Conservation (phyloP, 2,888 invertebrate genomes). For the Tridacna gigas region DNA sequence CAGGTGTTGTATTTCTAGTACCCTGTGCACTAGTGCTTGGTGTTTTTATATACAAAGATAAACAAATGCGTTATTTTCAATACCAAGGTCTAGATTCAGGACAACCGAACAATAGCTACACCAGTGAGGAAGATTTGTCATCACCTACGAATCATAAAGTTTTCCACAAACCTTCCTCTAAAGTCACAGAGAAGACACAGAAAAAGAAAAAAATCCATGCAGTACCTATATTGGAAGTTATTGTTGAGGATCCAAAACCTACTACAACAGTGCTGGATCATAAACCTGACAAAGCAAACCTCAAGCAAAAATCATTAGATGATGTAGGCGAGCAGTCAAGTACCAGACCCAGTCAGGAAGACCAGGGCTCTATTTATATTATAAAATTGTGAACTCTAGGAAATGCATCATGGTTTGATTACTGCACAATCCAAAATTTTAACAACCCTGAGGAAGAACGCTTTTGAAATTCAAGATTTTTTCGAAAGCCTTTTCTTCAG, state of each 20-base stretch:
- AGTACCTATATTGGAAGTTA: neutral
- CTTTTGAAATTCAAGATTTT: too few relatives aligned
- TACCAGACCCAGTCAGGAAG: too few relatives aligned
- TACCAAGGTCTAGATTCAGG: neutral
- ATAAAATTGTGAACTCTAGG: too few relatives aligned
- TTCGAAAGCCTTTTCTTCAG: too few relatives aligned
- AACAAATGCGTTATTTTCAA: slow-evolving; percentile 17
- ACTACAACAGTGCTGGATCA: neutral
- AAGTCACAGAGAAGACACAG: neutral
- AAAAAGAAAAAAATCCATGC: neutral
- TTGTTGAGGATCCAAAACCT: neutral
- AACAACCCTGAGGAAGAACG: too few relatives aligned
- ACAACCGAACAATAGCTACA: neutral
- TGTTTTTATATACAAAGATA: slow-evolving; percentile 55
- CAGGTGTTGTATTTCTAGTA: slow-evolving; percentile 53
- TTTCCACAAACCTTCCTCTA: neutral
- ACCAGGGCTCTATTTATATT: too few relatives aligned
- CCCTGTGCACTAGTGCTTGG: slow-evolving; percentile 44
- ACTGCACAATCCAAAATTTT: too few relatives aligned
- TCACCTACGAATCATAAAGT: neutral
- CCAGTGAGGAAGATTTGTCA: neutral
- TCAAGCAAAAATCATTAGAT: neutral
- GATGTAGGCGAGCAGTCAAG: too few relatives aligned
- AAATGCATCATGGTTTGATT: too few relatives aligned
- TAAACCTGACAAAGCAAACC: neutral